Evolutionary conservation across 2,888 invertebrate genomes (phyloP).

Genomic region (Hermodice carunculata): DNA sequence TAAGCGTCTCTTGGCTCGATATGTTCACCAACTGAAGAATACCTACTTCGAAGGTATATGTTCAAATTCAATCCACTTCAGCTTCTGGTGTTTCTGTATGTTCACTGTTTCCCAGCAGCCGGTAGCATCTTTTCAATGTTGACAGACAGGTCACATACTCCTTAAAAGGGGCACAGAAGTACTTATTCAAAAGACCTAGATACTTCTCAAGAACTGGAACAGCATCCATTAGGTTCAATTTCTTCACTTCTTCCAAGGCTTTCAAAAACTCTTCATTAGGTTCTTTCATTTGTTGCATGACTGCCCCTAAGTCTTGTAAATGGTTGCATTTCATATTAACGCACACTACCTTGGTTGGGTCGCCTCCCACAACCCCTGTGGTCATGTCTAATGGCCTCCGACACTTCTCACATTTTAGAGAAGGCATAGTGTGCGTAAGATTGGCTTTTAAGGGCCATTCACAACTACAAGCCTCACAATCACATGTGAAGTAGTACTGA

Average conservation of each 20-base stretch:
- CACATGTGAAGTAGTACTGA: conserved; percentile 85
- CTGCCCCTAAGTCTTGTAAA: conserved; percentile 47
- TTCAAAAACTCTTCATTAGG: too few relatives aligned
- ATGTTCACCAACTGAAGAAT: too few relatives aligned
- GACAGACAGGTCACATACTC: conserved; percentile 66
- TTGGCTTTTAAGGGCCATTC: conserved; percentile 55
- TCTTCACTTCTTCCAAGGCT: conserved; percentile 45
- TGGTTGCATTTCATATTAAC: too few relatives aligned
- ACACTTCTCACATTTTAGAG: conserved; percentile 57
- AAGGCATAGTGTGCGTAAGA: conserved; percentile 47
- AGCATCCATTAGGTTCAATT: conserved; percentile 35
- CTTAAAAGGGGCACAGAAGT: conserved; percentile 58
- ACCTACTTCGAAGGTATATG: too few relatives aligned
- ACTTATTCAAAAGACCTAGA: conserved; percentile 50
- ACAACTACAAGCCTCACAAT: conserved; percentile 78
- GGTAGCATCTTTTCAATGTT: conserved; percentile 66
- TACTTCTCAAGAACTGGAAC: conserved; percentile 51
- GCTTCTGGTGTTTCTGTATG: too few relatives aligned
- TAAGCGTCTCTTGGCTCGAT: too few relatives aligned
- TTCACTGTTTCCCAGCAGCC: conserved; percentile 53
- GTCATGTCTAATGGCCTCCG: conserved; percentile 32
- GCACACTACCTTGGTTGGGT: conserved; percentile 24
- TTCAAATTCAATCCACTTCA: too few relatives aligned
- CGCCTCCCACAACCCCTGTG: conserved; percentile 9
- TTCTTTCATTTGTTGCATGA: conserved; percentile 40